Percentiles rank a stretch among this genome's conserved stretches.
Conservation (phyloP, 2,888 invertebrate genomes). For the Cantharis rufa region DNA sequence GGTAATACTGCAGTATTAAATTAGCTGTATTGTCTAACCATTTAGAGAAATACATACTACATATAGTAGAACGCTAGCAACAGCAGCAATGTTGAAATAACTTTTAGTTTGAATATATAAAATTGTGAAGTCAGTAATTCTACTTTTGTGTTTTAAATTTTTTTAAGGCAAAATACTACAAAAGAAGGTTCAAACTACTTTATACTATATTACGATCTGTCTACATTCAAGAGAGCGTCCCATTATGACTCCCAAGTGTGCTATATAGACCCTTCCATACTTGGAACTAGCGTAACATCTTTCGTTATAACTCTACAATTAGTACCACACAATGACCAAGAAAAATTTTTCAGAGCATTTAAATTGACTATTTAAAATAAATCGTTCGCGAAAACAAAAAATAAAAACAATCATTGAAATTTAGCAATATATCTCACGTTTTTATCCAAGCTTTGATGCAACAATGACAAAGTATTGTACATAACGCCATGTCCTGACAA, state of each 20-base stretch:
- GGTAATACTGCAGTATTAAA: constrained; percentile 19
- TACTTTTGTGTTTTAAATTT: constrained; percentile 6
- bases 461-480: neutral
- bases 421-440: neutral
- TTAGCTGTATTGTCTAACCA: constrained; percentile 17
- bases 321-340: constrained; percentile 18
- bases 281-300: constrained; percentile 24
- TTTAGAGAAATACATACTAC: constrained; percentile 3
- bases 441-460: neutral
- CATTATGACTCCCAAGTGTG: constrained; percentile 36
- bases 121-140: neutral
- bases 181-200: constrained; percentile 1
- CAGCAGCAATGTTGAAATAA: neutral
- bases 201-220: constrained; percentile 30
- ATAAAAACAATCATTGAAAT: neutral
- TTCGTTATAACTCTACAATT: constrained; percentile 27
- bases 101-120: neutral
- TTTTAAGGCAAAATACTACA: neutral
- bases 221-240: constrained; percentile 33
- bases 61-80: constrained; percentile 2
- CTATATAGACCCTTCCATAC: constrained; percentile 34
- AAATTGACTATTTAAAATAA: constrained; percentile 1
- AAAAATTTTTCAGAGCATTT: neutral
- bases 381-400: neutral
- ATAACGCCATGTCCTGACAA: constrained; percentile 1